Conservation (phyloP, 1,140 invertebrate genomes). For the Drosophila bocqueti region DNA sequence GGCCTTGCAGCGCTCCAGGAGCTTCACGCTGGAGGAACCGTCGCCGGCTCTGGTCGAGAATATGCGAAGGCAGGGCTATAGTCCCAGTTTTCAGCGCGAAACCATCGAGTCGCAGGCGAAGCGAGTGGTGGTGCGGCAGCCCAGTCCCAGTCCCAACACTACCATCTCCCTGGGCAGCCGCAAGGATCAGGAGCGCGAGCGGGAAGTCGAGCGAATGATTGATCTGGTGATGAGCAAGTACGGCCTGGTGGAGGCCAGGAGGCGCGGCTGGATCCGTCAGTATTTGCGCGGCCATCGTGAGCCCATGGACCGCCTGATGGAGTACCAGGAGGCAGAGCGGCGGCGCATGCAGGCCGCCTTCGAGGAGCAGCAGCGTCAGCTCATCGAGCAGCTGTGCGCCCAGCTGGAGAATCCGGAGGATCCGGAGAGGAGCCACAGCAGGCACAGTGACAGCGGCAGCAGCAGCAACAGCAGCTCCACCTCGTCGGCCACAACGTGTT, state of each 20-base stretch:
- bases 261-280: constrained; percentile 54
- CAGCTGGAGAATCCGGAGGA: constrained; percentile 42
- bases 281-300: constrained; percentile 76
- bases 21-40: constrained; percentile 87
- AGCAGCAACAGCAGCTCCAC: constrained; percentile 34
- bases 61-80: constrained; percentile 63
- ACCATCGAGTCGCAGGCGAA: constrained; percentile 79
- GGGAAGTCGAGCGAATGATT: constrained; percentile 55
- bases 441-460: constrained; percentile 55
- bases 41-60: constrained; percentile 88
- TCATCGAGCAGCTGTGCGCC: constrained; percentile 73
- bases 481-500: neutral
- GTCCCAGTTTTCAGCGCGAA: constrained; percentile 51
- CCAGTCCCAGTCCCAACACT: constrained; percentile 27
- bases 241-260: constrained; percentile 27
- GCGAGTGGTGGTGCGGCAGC: constrained; percentile 53
- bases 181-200: constrained; percentile 19
- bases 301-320: constrained; percentile 83
- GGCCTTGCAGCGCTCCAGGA: constrained; percentile 86
- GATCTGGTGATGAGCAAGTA: constrained; percentile 47
- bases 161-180: constrained; percentile 10
- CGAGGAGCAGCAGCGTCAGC: constrained; percentile 67
- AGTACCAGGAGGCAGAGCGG: constrained; percentile 77
- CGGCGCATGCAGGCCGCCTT: constrained; percentile 68
- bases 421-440: constrained; percentile 4